phyloP scores from a whole-genome alignment of 2,797 vertebrate species.

The Zonotrichia albicollis region DNA sequence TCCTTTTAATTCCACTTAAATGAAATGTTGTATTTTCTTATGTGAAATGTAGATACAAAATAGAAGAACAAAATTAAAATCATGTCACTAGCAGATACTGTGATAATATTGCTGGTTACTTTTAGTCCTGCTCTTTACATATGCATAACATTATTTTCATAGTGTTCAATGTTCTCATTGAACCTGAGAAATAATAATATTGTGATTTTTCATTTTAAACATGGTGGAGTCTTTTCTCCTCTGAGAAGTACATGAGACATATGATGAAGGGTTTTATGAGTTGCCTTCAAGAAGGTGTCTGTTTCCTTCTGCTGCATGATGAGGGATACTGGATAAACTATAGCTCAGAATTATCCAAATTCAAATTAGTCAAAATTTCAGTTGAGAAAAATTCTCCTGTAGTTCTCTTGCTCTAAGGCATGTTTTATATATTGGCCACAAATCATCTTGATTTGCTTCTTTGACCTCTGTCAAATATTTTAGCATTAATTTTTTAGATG shows the following conservation, averaged over 20 bases:
- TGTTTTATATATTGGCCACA: neutral
- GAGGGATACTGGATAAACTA: neutral
- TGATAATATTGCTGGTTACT: neutral
- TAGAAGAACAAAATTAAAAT: conserved; percentile 35
- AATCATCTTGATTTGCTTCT: conserved; percentile 10
- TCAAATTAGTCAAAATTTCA: neutral
- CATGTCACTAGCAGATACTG: neutral
- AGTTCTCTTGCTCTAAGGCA: neutral
- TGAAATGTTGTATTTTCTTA: conserved; percentile 26
- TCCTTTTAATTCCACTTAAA: conserved; percentile 53
- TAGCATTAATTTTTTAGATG: neutral
- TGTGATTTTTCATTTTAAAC: neutral
- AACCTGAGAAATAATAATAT: neutral
- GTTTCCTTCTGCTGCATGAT: neutral
- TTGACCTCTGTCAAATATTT: conserved; percentile 23
- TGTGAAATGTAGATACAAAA: conserved; percentile 33
- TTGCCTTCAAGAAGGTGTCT: neutral
- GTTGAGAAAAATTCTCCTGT: neutral
- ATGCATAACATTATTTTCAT: neutral
- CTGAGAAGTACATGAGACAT: neutral
- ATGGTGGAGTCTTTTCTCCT: neutral
- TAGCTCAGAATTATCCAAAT: neutral
- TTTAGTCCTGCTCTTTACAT: neutral
- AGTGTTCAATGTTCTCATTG: neutral
- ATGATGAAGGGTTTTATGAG: neutral